Conservation (phyloP, 2,888 invertebrate genomes). For the Polydrusus pterygomalis region DNA sequence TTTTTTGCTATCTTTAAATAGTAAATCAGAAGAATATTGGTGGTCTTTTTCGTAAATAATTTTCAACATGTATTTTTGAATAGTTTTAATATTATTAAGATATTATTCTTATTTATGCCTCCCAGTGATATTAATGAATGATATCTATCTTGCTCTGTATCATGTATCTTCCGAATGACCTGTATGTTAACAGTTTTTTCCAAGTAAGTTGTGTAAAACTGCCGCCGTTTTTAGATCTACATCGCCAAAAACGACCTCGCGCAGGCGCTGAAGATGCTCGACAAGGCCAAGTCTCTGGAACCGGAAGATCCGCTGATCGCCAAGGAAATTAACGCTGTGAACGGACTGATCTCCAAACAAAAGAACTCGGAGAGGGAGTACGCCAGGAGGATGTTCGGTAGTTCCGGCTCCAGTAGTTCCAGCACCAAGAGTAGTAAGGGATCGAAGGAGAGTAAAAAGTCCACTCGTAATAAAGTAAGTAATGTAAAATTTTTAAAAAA, state of each 20-base stretch:
- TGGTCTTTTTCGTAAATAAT: too few species aligned
- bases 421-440: slow-evolving; percentile 2
- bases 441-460: slow-evolving; percentile 11
- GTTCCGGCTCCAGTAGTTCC: not conserved
- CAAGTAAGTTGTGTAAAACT: too few species aligned
- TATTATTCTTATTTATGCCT: too few species aligned
- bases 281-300: slow-evolving; percentile 78
- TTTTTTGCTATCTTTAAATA: too few species aligned
- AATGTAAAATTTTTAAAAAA: too few species aligned
- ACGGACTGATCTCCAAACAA: slow-evolving; percentile 67
- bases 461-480: slow-evolving; percentile 9
- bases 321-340: slow-evolving; percentile 71
- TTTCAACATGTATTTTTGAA: too few species aligned
- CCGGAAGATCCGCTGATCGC: slow-evolving; percentile 76
- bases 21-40: too few species aligned
- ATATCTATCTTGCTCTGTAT: too few species aligned
- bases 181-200: too few species aligned
- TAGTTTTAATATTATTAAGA: too few species aligned
- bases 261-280: slow-evolving; percentile 80
- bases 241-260: slow-evolving; percentile 81
- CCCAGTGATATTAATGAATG: too few species aligned
- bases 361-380: slow-evolving; percentile 73
- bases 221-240: slow-evolving; percentile 74
- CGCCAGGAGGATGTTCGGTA: slow-evolving; percentile 67
- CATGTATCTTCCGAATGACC: too few species aligned